Percentiles rank a stretch among this genome's conserved stretches.
Conservation (phyloP, 2,797 vertebrate genomes). For the Rhabdophis nuchalis region DNA sequence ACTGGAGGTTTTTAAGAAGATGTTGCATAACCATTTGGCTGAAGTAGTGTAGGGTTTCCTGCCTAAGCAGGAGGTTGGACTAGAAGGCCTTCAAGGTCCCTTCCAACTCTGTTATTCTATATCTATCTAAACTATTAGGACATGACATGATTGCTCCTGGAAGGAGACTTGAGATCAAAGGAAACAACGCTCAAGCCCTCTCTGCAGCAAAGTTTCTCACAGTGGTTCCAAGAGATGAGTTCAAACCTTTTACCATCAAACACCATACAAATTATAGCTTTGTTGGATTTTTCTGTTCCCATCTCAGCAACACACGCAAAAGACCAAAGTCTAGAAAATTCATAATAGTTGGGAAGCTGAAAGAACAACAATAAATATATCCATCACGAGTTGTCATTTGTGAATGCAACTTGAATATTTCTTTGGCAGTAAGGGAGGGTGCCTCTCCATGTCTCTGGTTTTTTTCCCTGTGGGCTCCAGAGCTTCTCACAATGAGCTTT, state of each 20-base stretch:
- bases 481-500: background rate
- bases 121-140: background rate
- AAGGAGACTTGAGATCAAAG: background rate
- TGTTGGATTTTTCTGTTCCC: background rate
- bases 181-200: background rate
- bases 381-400: slow-evolving; percentile 14
- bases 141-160: background rate
- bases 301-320: background rate
- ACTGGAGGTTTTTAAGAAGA: too few relatives aligned
- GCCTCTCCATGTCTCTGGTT: background rate
- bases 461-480: background rate
- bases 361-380: background rate
- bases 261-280: background rate
- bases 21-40: too few relatives aligned
- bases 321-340: background rate
- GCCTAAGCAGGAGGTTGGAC: too few relatives aligned
- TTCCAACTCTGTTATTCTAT: too few relatives aligned
- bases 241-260: background rate
- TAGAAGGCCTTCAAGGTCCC: too few relatives aligned
- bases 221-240: background rate
- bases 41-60: too few relatives aligned
- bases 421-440: background rate
- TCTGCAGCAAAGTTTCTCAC: background rate
- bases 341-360: background rate
- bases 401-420: slow-evolving; percentile 2